Evolutionary conservation across 53 echinoderm and acorn worm species (phyloP).

Genomic region (Temnopleurus reevesii): DNA sequence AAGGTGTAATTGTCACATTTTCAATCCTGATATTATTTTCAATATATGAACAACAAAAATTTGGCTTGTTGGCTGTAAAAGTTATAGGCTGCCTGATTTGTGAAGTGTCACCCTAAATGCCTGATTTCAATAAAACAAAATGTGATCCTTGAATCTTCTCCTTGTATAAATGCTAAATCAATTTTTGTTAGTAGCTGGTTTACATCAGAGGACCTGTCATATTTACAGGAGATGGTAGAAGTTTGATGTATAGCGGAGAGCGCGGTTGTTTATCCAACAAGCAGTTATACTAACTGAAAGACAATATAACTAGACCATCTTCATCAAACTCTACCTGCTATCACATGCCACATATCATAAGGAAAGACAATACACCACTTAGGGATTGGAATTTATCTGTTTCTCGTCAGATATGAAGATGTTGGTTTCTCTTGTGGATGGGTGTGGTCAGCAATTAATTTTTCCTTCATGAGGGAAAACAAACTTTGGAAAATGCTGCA

Average conservation of each 20-base stretch:
- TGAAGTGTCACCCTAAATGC: too few species aligned
- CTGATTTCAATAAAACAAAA: too few species aligned
- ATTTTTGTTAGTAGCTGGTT: too few species aligned
- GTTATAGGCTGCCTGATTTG: too few species aligned
- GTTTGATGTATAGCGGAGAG: neutral
- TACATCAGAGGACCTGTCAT: neutral
- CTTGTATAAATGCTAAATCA: too few species aligned
- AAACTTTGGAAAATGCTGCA: too few species aligned
- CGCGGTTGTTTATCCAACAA: neutral
- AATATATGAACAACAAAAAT: too few species aligned
- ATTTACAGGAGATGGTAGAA: neutral
- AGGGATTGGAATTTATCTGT: neutral
- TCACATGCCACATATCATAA: neutral
- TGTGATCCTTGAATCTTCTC: too few species aligned
- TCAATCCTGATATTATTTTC: too few species aligned
- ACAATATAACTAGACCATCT: neutral
- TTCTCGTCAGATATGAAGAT: neutral
- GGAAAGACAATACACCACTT: neutral
- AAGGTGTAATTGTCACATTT: too few species aligned
- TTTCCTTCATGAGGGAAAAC: too few species aligned
- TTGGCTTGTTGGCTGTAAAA: too few species aligned
- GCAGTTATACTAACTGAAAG: constrained; percentile 2
- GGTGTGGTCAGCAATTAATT: neutral
- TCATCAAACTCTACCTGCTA: neutral
- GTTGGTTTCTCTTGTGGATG: neutral